Conservation (phyloP, 2,797 vertebrate species). For the Champsocephalus gunnari region DNA sequence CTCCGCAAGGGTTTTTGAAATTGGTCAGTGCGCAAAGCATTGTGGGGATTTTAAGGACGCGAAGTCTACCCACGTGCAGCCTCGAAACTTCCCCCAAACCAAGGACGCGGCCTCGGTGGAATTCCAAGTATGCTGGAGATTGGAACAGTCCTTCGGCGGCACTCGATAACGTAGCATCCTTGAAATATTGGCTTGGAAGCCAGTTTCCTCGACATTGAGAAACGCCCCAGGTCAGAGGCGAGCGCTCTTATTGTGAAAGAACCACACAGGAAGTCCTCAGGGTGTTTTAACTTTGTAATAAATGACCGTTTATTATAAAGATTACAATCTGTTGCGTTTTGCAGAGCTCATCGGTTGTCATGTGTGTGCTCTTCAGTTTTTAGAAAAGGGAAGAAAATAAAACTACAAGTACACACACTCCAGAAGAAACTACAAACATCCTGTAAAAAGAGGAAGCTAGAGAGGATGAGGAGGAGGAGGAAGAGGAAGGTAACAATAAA, state of each 20-base stretch:
- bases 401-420: conserved; percentile 74
- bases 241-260: conserved; percentile 19
- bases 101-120: no score
- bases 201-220: no score
- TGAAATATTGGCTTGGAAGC: no score
- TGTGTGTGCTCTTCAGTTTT: conserved; percentile 62
- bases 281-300: conserved; percentile 60
- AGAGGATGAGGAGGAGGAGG: conserved; percentile 32
- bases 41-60: no score
- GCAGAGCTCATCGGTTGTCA: conserved; percentile 72
- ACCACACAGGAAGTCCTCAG: conserved; percentile 15
- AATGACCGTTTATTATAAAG: conserved; percentile 83
- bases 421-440: conserved; percentile 75
- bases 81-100: no score
- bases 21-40: no score
- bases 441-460: conserved; percentile 77
- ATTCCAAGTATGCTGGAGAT: no score
- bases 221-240: conserved; percentile 3
- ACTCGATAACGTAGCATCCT: no score
- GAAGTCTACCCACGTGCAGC: no score
- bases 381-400: conserved; percentile 72
- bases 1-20: no score
- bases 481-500: conserved; percentile 38
- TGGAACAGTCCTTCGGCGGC: no score
- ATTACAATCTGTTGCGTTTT: conserved; percentile 73